Conservation (phyloP, 2,113 vertebrate genomes). For the Dromaius novaehollandiae region DNA sequence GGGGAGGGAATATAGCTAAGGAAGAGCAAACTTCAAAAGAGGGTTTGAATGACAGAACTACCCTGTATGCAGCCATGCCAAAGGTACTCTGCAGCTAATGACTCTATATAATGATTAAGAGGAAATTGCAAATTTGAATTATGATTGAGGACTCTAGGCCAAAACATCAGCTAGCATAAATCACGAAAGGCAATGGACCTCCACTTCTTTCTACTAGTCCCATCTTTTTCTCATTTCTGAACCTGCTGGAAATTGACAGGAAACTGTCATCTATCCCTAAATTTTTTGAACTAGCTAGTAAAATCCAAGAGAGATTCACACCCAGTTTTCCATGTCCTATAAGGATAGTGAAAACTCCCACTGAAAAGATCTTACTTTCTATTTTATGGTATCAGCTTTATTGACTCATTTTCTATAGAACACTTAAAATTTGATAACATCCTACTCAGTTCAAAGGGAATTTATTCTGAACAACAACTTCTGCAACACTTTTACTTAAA, state of each 20-base stretch:
- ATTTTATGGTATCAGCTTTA: not conserved
- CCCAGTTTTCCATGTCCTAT: not conserved
- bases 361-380: not conserved
- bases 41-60: not conserved
- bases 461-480: conserved; percentile 1
- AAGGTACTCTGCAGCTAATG: not conserved
- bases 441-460: conserved; percentile 16
- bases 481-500: conserved; percentile 11
- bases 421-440: conserved; percentile 21
- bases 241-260: not conserved
- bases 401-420: conserved; percentile 35
- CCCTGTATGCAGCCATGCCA: not conserved
- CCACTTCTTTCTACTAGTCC: not conserved
- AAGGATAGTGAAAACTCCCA: not conserved
- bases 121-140: conserved; percentile 16
- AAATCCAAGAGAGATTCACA: not conserved
- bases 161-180: not conserved
- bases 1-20: not conserved
- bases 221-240: not conserved
- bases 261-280: not conserved
- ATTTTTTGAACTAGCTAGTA: not conserved
- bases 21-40: not conserved
- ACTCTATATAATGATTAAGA: not conserved
- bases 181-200: not conserved
- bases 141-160: not conserved